Conservation (phyloP, 2,113 vertebrate genomes). For the Paraplagusia blochii region DNA sequence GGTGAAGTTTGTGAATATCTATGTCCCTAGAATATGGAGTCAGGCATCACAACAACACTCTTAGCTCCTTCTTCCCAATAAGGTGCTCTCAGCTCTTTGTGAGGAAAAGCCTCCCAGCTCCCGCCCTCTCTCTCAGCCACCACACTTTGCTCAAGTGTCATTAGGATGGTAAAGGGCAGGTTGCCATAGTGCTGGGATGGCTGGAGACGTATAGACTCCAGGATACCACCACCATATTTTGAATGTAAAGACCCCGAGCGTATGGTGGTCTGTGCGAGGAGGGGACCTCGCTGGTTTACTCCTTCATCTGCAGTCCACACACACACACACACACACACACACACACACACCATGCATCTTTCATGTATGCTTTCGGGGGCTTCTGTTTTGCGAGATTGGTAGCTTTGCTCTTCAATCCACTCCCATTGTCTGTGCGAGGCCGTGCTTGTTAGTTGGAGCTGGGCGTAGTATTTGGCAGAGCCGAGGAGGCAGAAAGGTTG, state of each 20-base stretch:
- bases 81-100: constrained; percentile 67
- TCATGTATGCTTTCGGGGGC: constrained; percentile 42
- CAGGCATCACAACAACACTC: constrained; percentile 66
- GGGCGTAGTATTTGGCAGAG: constrained; percentile 51
- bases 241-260: constrained; percentile 55
- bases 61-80: constrained; percentile 56
- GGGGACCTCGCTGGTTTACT: constrained; percentile 1
- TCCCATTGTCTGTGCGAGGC: constrained; percentile 59
- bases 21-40: constrained; percentile 64
- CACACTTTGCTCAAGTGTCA: constrained; percentile 71
- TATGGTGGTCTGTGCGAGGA: constrained; percentile 14
- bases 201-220: constrained; percentile 51
- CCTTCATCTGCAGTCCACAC: constrained; percentile 41
- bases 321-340: constrained; percentile 1
- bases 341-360: constrained; percentile 37
- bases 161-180: constrained; percentile 63
- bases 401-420: constrained; percentile 60
- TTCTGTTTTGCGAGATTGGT: constrained; percentile 65
- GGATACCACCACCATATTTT: constrained; percentile 44
- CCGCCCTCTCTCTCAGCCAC: constrained; percentile 64
- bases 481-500: constrained; percentile 49
- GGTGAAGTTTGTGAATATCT: constrained; percentile 57
- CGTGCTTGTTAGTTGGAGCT: constrained; percentile 53
- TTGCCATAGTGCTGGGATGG: constrained; percentile 50
- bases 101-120: constrained; percentile 57